Conservation (phyloP, 1,140 invertebrate genomes). For the Drosophila orosa region DNA sequence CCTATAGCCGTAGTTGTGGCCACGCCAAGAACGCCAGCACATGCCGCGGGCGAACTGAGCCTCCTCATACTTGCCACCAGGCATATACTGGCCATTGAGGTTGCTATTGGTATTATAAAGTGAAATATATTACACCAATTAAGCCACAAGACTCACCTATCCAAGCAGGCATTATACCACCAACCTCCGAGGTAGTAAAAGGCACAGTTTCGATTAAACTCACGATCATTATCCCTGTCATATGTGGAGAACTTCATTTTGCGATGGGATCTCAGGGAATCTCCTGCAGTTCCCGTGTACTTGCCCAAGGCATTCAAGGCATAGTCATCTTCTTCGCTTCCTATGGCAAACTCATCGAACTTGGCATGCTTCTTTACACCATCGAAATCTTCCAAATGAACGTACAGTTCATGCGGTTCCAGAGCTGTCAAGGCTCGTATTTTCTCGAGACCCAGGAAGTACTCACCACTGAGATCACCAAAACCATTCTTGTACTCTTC, state of each 20-base stretch:
- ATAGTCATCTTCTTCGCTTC: conserved; percentile 87
- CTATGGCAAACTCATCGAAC: conserved; percentile 88
- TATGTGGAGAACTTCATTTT: conserved; percentile 56
- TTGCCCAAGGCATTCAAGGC: conserved; percentile 87
- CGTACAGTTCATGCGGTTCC: conserved; percentile 86
- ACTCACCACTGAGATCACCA: conserved; percentile 87
- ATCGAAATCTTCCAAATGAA: conserved; percentile 87
- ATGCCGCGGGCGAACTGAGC: conserved; percentile 62
- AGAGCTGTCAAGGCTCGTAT: conserved; percentile 86
- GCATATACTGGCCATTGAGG: conserved; percentile 64
- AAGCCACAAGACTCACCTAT: conserved; percentile 42
- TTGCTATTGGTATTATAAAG: conserved; percentile 28
- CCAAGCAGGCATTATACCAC: conserved; percentile 86
- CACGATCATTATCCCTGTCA: conserved; percentile 88
- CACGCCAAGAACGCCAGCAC: conserved; percentile 73
- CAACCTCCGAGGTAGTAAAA: conserved; percentile 87
- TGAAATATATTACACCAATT: neutral
- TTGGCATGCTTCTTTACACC: conserved; percentile 85
- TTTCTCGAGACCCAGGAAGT: conserved; percentile 88
- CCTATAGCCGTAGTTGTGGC: conserved; percentile 67
- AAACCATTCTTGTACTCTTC: conserved; percentile 87
- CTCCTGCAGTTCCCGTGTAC: conserved; percentile 54
- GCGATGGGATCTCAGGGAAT: conserved; percentile 38
- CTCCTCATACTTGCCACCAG: conserved; percentile 64
- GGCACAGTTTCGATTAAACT: conserved; percentile 88